A percentile compares a stretch with the other conserved stretches of the same genome.
Evolutionary conservation across 2,113 vertebrate species (phyloP).

Genomic region (Nothocercus nigrocapillus): DNA sequence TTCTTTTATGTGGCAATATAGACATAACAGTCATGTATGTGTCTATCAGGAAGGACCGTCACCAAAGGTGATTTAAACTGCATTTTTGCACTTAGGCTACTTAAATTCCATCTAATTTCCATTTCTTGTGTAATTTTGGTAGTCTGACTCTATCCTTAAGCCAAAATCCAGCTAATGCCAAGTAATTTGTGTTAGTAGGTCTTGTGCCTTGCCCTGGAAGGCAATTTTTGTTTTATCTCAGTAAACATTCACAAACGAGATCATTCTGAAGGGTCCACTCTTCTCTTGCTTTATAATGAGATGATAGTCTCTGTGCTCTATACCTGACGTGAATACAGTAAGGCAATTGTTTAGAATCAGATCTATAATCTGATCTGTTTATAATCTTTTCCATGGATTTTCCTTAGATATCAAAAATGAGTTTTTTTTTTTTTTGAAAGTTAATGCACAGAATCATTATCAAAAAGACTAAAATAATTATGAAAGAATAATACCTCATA

Average conservation of each 20-base stretch:
- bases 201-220: neutral
- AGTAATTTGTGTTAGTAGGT: neutral
- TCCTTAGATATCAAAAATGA: neutral
- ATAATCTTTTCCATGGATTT: neutral
- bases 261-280: neutral
- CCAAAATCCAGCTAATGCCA: neutral
- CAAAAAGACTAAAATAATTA: neutral
- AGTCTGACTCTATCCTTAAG: neutral
- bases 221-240: neutral
- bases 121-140: neutral
- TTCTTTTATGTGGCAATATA: fast-evolving
- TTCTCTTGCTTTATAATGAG: neutral
- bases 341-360: neutral
- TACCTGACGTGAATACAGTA: neutral
- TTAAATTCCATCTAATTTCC: neutral
- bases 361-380: neutral
- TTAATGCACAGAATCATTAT: neutral
- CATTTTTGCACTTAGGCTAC: neutral
- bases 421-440: neutral
- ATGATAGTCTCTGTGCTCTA: neutral
- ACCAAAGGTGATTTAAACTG: neutral
- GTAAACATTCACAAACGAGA: neutral
- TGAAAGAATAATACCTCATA: neutral
- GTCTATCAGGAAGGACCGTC: neutral
- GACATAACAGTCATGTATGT: neutral